phyloP scores from a whole-genome alignment of 2,888 invertebrate species.

The Erebia ligea region DNA sequence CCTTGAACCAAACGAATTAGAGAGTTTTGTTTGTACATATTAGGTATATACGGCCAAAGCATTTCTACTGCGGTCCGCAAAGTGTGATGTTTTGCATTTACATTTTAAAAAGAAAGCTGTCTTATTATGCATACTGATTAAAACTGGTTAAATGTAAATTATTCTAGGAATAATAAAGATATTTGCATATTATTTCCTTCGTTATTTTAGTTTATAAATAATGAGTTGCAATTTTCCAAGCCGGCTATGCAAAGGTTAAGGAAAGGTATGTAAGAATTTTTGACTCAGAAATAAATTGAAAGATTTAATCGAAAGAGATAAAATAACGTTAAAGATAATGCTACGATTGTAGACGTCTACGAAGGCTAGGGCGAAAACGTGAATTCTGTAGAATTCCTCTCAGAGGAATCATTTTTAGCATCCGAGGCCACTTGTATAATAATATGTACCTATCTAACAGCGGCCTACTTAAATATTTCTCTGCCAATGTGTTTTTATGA shows the following conservation, averaged over 20 bases:
- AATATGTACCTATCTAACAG: constrained; percentile 6
- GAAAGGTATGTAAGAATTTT: neutral
- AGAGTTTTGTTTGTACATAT: neutral
- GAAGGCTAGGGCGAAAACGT: neutral
- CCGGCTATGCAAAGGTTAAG: no score
- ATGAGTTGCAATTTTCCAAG: neutral
- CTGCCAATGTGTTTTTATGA: neutral
- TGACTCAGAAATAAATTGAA: neutral
- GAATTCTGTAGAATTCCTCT: constrained; percentile 11
- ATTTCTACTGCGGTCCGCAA: constrained; percentile 25
- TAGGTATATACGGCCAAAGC: constrained; percentile 7
- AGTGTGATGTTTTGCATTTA: constrained; percentile 36
- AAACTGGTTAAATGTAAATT: constrained; percentile 29
- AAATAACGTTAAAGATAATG: neutral
- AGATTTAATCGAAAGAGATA: neutral
- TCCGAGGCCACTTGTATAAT: neutral
- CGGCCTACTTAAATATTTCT: constrained; percentile 6
- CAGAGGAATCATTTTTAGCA: constrained; percentile 10
- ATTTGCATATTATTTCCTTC: constrained; percentile 21
- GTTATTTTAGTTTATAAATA: constrained; percentile 12
- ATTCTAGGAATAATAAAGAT: constrained; percentile 23
- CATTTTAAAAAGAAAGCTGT: constrained; percentile 28
- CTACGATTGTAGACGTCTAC: neutral
- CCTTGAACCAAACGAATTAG: neutral
- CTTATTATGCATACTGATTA: constrained; percentile 31